phyloP scores from a whole-genome alignment of 2,888 invertebrate species.

The Lapara coniferarum region DNA sequence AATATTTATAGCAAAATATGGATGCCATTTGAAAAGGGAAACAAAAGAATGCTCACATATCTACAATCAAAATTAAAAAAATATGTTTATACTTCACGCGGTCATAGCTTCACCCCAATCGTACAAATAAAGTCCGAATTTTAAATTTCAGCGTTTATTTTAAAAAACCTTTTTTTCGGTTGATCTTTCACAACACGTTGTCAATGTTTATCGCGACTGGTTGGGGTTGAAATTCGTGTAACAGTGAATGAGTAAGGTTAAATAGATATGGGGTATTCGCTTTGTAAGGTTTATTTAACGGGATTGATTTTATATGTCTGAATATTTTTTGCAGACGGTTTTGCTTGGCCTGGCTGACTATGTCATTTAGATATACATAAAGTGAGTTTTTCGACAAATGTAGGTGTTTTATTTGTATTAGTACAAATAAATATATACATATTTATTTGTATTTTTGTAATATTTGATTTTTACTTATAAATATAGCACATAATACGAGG shows the following conservation, averaged over 20 bases:
- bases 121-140: background rate
- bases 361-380: background rate
- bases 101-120: background rate
- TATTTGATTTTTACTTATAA: no score
- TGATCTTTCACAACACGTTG: slow-evolving; percentile 36
- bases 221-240: slow-evolving; percentile 19
- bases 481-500: no score
- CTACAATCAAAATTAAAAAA: background rate
- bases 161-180: slow-evolving; percentile 30
- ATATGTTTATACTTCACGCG: background rate
- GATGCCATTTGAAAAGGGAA: no score
- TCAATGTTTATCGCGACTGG: slow-evolving; percentile 35
- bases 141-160: slow-evolving; percentile 26
- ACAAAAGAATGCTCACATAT: background rate
- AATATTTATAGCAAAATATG: no score
- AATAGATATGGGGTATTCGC: slow-evolving; percentile 20
- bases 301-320: background rate
- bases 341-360: no score
- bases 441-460: no score
- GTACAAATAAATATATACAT: no score
- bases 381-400: no score
- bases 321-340: no score
- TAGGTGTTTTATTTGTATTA: no score
- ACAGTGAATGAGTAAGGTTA: slow-evolving; percentile 27
- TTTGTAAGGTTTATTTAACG: background rate